Conservation (phyloP, 2,888 invertebrate genomes). For the Antheraea yamamai region DNA sequence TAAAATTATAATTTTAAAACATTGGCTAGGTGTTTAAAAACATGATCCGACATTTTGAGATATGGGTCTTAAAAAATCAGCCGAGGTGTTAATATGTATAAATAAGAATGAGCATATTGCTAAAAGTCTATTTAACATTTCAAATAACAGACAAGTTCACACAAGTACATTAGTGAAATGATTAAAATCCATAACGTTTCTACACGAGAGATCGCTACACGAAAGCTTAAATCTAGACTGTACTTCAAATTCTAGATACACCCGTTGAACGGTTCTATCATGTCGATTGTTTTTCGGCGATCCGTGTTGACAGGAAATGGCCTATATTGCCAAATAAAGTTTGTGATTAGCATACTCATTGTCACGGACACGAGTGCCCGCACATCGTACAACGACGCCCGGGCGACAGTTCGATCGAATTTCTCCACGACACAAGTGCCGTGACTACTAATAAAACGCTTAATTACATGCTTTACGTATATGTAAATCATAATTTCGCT, state of each 20-base stretch:
- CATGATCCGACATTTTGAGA: too few relatives aligned
- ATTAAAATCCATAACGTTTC: neutral
- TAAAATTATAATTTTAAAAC: too few relatives aligned
- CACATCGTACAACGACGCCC: conserved; percentile 35
- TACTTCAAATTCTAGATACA: conserved; percentile 38
- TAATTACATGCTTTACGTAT: conserved; percentile 30
- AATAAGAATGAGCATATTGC: too few relatives aligned
- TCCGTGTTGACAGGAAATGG: conserved; percentile 61
- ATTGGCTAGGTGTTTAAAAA: too few relatives aligned
- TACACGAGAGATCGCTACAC: conserved; percentile 11
- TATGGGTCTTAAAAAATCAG: too few relatives aligned
- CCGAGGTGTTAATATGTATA: too few relatives aligned
- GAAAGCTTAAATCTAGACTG: conserved; percentile 21
- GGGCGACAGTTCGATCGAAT: conserved; percentile 37
- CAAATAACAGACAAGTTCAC: neutral
- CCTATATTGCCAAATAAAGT: conserved; percentile 61
- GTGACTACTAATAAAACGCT: conserved; percentile 43
- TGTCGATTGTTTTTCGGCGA: conserved; percentile 49
- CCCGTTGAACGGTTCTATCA: conserved; percentile 32
- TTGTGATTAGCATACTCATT: conserved; percentile 57
- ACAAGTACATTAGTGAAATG: neutral
- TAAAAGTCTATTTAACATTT: too few relatives aligned
- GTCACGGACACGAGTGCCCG: conserved; percentile 51
- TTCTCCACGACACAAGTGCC: conserved; percentile 62
- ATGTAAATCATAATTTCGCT: conserved; percentile 48